A percentile compares a stretch with the other conserved stretches of the same genome.
phyloP scores from a whole-genome alignment of 2,888 invertebrate species.

The Liposcelis brunnea region DNA sequence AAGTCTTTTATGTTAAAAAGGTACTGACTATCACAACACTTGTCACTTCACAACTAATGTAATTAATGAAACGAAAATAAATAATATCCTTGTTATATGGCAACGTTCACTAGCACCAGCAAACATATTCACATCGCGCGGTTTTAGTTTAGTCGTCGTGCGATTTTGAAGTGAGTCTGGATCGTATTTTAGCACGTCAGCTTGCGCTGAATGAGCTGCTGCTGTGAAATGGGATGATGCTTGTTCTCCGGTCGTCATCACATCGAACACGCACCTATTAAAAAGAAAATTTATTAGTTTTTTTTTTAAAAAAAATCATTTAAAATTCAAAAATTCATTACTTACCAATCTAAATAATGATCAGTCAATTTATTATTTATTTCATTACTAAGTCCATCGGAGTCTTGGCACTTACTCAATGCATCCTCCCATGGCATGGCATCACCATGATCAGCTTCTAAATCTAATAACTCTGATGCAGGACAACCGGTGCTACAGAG shows the following conservation, averaged over 20 bases:
- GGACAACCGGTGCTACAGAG: constrained; percentile 35
- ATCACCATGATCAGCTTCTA: constrained; percentile 21
- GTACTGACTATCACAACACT: no score
- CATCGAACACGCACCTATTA: constrained; percentile 33
- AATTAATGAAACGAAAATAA: no score
- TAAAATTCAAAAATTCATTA: not conserved
- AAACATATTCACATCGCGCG: not conserved
- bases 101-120: no score
- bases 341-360: constrained; percentile 32
- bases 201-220: constrained; percentile 29
- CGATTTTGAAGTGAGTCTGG: constrained; percentile 19
- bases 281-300: no score
- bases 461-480: constrained; percentile 27
- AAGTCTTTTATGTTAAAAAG: no score
- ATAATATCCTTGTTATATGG: no score
- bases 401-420: constrained; percentile 17
- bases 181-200: constrained; percentile 21
- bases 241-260: constrained; percentile 32
- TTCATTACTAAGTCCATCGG: constrained; percentile 14
- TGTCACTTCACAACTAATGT: no score
- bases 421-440: constrained; percentile 19
- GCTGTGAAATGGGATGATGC: constrained; percentile 26
- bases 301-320: no score
- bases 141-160: constrained; percentile 14
- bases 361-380: constrained; percentile 22